phyloP scores from a whole-genome alignment of 2,888 invertebrate genomes.

The Parnassius mnemosyne region DNA sequence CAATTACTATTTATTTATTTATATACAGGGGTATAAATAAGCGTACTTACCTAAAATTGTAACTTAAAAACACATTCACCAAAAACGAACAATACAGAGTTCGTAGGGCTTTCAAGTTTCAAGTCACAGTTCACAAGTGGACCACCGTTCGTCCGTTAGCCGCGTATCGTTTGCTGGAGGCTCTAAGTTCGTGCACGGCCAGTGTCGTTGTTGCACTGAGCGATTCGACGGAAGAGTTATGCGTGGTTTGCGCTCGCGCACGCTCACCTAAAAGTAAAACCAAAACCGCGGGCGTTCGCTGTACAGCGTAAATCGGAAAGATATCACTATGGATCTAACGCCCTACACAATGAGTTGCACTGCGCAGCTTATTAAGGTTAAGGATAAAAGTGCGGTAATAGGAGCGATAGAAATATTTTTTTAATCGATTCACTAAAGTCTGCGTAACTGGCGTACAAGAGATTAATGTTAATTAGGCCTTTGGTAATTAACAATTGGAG shows the following conservation, averaged over 20 bases:
- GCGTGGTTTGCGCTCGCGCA: slow-evolving; percentile 65
- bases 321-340: slow-evolving; percentile 56
- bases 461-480: slow-evolving; percentile 47
- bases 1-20: not conserved
- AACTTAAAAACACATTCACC: slow-evolving; percentile 56
- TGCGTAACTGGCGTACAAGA: slow-evolving; percentile 40
- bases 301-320: slow-evolving; percentile 52
- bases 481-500: slow-evolving; percentile 46
- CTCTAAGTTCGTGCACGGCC: slow-evolving; percentile 73
- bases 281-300: slow-evolving; percentile 56
- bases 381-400: slow-evolving; percentile 61
- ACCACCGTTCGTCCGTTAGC: slow-evolving; percentile 36
- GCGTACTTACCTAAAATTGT: slow-evolving; percentile 37
- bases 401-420: slow-evolving; percentile 49
- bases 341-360: slow-evolving; percentile 51
- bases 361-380: slow-evolving; percentile 64
- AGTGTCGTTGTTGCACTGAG: slow-evolving; percentile 73
- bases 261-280: slow-evolving; percentile 68
- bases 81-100: slow-evolving; percentile 46
- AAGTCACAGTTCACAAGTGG: slow-evolving; percentile 61
- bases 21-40: not conserved
- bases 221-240: slow-evolving; percentile 63
- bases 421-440: slow-evolving; percentile 53
- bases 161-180: slow-evolving; percentile 51
- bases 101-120: slow-evolving; percentile 46